These are phyloP conservation scores for Arenaria interpres DNA, from an alignment of 2,113 vertebrate species.

Conservation along the genomic window DNA sequence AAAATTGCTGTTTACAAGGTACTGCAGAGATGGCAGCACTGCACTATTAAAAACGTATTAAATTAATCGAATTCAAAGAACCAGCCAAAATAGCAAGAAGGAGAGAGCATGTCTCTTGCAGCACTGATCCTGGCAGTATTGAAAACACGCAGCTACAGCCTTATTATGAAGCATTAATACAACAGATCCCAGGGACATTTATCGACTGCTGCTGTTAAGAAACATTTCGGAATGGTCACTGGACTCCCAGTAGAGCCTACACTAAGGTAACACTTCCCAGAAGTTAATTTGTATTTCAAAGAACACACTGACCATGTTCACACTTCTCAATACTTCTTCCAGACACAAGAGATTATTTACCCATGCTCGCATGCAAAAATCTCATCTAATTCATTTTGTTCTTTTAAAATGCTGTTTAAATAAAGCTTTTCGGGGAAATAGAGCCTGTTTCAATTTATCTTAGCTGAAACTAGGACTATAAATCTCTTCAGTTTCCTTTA, in stretches of 20 bases:
- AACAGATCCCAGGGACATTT: background rate
- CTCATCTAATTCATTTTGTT: constrained; percentile 51
- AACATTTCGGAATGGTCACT: background rate
- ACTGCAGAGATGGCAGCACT: background rate
- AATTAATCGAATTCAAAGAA: background rate
- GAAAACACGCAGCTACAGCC: background rate
- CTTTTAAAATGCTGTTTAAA: constrained; percentile 60
- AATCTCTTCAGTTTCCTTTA: constrained; percentile 61
- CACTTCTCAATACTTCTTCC: constrained; percentile 43
- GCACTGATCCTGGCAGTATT: background rate
- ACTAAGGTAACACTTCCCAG: background rate
- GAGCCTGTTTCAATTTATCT: constrained; percentile 54
- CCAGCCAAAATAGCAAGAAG: background rate
- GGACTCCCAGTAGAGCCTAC: background rate
- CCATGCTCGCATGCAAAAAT: constrained; percentile 41
- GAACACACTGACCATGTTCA: constrained; percentile 15
- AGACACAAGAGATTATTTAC: constrained; percentile 49
- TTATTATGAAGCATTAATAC: background rate
- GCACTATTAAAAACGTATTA: background rate
- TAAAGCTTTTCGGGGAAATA: constrained; percentile 40
- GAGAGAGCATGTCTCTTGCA: background rate
- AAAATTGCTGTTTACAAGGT: background rate
- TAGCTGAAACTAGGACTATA: constrained; percentile 60
- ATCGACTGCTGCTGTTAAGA: background rate
- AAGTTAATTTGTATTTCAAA: constrained; percentile 34